phyloP scores from a whole-genome alignment of 2,888 invertebrate species.

The Tipula vernalis region DNA sequence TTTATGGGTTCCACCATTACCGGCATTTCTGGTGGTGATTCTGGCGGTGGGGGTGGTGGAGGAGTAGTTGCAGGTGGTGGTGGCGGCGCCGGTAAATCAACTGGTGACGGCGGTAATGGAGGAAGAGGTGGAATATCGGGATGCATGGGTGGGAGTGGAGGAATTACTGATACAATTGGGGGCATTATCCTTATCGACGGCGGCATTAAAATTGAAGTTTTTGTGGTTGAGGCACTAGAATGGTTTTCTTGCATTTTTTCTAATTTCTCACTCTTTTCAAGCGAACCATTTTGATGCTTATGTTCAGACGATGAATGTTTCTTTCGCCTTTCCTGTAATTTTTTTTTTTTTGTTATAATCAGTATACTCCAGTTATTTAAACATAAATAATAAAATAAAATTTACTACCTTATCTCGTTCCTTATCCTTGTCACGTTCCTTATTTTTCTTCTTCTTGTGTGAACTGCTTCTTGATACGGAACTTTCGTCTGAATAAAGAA shows the following conservation, averaged over 20 bases:
- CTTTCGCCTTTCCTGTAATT: conserved; percentile 7
- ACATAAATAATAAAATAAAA: not conserved
- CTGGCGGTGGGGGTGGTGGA: not conserved
- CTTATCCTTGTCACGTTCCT: conserved; percentile 16
- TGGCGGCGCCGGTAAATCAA: not conserved
- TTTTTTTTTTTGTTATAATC: not conserved
- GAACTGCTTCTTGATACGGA: not conserved
- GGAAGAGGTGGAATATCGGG: not conserved
- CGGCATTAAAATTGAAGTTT: not conserved
- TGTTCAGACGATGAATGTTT: conserved; percentile 9
- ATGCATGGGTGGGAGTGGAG: not conserved
- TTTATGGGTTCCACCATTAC: not conserved
- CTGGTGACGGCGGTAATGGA: not conserved
- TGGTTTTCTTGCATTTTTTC: not conserved
- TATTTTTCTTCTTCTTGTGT: conserved; percentile 15
- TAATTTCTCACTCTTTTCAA: not conserved
- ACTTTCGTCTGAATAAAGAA: not conserved
- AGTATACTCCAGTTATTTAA: not conserved
- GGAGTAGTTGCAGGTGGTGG: not conserved
- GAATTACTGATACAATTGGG: not conserved
- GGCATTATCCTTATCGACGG: not conserved
- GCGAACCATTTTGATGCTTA: not conserved
- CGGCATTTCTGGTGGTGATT: not conserved
- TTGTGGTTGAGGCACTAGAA: conserved; percentile 9
- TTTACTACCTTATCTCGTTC: conserved; percentile 7